A percentile compares a stretch with the other conserved stretches of the same genome.
Conservation (phyloP, 2,113 vertebrate genomes). For the Lagenorhynchus albirostris region DNA sequence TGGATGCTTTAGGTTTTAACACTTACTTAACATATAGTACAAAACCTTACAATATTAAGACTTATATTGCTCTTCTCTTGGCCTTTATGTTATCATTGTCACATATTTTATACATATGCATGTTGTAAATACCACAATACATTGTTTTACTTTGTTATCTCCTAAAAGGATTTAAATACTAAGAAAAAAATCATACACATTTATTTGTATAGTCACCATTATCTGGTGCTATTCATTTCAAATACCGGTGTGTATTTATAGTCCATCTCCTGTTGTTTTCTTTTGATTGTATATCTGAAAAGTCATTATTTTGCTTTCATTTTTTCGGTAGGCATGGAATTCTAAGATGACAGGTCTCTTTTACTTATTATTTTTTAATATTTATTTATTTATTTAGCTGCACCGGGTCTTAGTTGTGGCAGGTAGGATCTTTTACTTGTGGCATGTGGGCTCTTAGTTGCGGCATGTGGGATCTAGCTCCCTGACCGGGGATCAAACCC, state of each 20-base stretch:
- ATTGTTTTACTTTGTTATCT: not conserved
- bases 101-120: not conserved
- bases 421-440: too few relatives aligned
- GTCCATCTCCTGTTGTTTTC: not conserved
- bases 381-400: too few relatives aligned
- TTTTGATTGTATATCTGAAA: not conserved
- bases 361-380: too few relatives aligned
- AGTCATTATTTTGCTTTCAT: not conserved
- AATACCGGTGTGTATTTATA: not conserved
- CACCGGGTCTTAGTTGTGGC: too few relatives aligned
- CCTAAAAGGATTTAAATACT: not conserved
- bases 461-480: too few relatives aligned
- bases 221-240: not conserved
- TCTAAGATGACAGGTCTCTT: not conserved
- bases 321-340: not conserved
- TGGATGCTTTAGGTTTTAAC: not conserved
- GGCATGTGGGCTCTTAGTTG: too few relatives aligned
- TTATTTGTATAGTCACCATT: not conserved
- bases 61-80: not conserved
- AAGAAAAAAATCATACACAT: not conserved
- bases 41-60: not conserved
- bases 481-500: too few relatives aligned
- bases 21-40: not conserved
- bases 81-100: not conserved
- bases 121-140: not conserved